Conservation (phyloP, 2,888 invertebrate genomes). For the Drosophila kokeensis region DNA sequence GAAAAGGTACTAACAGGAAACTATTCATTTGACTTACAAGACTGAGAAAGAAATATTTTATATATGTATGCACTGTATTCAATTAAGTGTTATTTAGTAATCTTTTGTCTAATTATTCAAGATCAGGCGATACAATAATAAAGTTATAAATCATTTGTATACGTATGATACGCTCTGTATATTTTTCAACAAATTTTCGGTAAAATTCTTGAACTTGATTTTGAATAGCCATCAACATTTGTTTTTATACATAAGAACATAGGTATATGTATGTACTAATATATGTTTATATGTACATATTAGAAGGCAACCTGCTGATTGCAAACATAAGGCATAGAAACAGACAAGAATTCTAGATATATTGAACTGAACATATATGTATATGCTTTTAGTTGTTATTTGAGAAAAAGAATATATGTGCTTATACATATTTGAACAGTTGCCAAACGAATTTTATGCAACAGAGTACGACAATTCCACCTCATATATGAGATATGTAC, state of each 20-base stretch:
- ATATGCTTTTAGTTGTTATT: constrained; percentile 55
- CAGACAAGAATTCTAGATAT: constrained; percentile 36
- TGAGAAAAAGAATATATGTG: constrained; percentile 36
- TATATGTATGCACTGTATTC: neutral
- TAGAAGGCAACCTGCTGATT: constrained; percentile 49
- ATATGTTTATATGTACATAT: neutral
- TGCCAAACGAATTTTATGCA: constrained; percentile 76
- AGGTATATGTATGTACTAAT: constrained; percentile 19
- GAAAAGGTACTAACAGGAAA: constrained; percentile 13
- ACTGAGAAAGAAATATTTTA: neutral
- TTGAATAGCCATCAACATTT: constrained; percentile 38
- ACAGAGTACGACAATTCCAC: constrained; percentile 35
- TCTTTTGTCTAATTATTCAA: neutral
- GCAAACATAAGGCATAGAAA: constrained; percentile 39
- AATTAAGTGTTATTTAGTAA: neutral
- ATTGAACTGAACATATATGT: constrained; percentile 56
- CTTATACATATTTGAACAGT: constrained; percentile 69
- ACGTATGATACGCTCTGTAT: neutral
- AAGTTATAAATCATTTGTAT: constrained; percentile 10
- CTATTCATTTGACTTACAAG: neutral
- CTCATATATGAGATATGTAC: constrained; percentile 15
- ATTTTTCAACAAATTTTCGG: constrained; percentile 14
- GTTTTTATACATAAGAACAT: constrained; percentile 20
- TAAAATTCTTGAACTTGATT: constrained; percentile 74
- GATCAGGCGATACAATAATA: neutral